Conservation (phyloP, 2,113 vertebrate genomes). For the Myrmecophaga tridactyla region DNA sequence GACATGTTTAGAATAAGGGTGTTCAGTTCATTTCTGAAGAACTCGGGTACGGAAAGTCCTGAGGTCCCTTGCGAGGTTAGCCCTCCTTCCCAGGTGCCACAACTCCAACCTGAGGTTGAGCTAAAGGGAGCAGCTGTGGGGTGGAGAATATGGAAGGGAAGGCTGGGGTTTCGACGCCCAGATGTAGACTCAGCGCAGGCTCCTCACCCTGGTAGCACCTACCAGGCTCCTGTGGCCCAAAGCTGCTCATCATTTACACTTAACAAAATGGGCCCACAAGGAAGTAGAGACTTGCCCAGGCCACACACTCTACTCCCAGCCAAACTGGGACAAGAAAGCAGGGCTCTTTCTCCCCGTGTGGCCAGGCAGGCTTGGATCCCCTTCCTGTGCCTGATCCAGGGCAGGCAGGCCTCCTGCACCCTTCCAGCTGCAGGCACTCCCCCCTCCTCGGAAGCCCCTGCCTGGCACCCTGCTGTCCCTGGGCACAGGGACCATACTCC, state of each 20-base stretch:
- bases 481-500: background rate
- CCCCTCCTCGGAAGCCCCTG: background rate
- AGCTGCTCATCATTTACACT: background rate
- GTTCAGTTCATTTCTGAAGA: slow-evolving; percentile 14
- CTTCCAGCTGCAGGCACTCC: background rate
- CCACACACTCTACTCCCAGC: background rate
- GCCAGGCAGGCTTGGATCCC: background rate
- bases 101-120: no score
- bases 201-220: background rate
- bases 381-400: background rate
- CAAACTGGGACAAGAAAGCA: background rate
- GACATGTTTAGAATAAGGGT: background rate
- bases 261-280: background rate
- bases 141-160: background rate
- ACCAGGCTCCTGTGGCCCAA: background rate
- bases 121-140: background rate
- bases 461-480: background rate
- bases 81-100: background rate
- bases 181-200: background rate
- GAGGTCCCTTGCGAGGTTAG: background rate
- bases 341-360: background rate
- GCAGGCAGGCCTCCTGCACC: background rate
- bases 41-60: background rate
- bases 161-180: background rate
- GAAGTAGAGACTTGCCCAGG: background rate